A percentile compares a stretch with the other conserved stretches of the same genome.
These are phyloP conservation scores for Dynastes tityus DNA, from an alignment of 2,888 invertebrate species.

Conservation along the genomic window DNA sequence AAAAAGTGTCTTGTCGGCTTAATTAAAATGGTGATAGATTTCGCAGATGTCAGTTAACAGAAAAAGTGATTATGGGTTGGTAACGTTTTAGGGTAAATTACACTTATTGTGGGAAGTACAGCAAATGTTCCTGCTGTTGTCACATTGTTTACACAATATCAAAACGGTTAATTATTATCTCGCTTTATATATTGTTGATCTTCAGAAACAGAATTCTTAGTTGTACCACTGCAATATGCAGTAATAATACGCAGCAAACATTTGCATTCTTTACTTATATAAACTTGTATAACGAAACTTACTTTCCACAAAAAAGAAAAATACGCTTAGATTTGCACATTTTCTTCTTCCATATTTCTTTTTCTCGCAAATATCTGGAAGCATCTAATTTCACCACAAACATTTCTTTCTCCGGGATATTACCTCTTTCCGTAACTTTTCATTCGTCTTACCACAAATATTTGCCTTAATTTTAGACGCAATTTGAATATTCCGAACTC, in stretches of 20 bases:
- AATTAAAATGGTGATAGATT: conserved; percentile 17
- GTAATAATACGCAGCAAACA: too few species aligned
- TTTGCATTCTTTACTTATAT: too few species aligned
- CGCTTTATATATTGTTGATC: too few species aligned
- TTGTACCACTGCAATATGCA: too few species aligned
- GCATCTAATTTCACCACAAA: conserved; percentile 24
- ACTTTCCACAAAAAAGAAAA: too few species aligned
- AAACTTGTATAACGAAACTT: too few species aligned
- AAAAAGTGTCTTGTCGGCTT: not conserved
- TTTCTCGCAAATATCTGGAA: conserved; percentile 4
- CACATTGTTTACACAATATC: too few species aligned
- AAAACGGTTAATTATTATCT: too few species aligned
- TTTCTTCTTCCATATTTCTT: not conserved
- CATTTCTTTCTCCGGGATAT: conserved; percentile 24
- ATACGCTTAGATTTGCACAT: too few species aligned
- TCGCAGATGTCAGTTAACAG: not conserved
- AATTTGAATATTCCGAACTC: conserved; percentile 41
- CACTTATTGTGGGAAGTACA: not conserved
- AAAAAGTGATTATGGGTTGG: not conserved
- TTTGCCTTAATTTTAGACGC: conserved; percentile 38
- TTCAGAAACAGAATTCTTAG: too few species aligned
- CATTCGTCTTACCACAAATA: conserved; percentile 21
- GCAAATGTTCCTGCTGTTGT: not conserved
- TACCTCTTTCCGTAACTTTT: conserved; percentile 6
- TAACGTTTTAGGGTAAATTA: not conserved